Evolutionary conservation across 2,888 invertebrate species (phyloP), one percentile per base, ranked within the genome.

Genomic region (Diadegma fenestrale): DNA sequence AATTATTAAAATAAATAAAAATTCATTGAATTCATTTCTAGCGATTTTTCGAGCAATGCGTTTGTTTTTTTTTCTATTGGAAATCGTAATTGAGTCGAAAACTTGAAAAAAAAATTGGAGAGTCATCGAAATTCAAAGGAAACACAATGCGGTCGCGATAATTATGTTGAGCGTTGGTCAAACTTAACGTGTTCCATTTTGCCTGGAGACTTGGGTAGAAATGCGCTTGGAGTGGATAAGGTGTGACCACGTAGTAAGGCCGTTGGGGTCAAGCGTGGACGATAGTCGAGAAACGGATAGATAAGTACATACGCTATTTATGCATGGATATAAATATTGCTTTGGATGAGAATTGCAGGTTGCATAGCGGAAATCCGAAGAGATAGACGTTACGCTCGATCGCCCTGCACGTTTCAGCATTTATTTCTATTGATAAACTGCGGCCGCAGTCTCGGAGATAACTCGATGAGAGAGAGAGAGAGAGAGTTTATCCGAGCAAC

Each of bases 241-340:
- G 88, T 83, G 89, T 88, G 88, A 90, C 90, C 78, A 64, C 37
- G 37, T 22, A 45, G 45, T 90, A 90, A 90, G 90, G 90, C 89
- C 90, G 90, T 85, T 43, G 37, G 83, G 88, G 88, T 88, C 89
- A 87, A 89, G 86, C 80, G 83, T 84, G 80, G 84, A 84, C 84
- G 85, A 86, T 78, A 72, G 30, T 48, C 77, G 75, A 79, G 58
- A 51, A 66, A 19, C 61, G 41, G 66, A 54, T 48, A 64, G 61
- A 69, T 63, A 63, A 37, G 19, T 22, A 75, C 66, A 68, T 41
- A 22, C 26, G 51, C 37, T 30, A 54, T 77, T 51, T 54, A 37
- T 51, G 10, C 54, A 72, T 54, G 6, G 37, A 72, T 37, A 72
- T 72, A 54, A 72, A 51, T 45, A 22, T 68, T 37, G 43, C 41